Evolutionary conservation across 2,113 vertebrate genomes (phyloP), one percentile per base, ranked within the genome.

Genomic region (Notothenia rossii): DNA sequence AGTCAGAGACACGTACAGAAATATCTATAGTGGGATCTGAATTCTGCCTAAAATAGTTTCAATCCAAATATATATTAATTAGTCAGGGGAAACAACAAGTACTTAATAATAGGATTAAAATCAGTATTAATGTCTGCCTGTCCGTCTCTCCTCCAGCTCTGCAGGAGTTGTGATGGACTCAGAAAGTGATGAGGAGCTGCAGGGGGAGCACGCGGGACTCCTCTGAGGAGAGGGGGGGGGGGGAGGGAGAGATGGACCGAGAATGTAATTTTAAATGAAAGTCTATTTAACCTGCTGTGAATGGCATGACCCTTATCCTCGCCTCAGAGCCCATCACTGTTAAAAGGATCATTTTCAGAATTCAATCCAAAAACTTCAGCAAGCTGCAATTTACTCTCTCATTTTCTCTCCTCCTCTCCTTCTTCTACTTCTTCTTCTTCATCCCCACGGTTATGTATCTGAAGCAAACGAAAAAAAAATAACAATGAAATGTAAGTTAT

Each of bases 281-380:
- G 92, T 95, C 93, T 94, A 94, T 95, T 95, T 95, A 96, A 94
- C 94, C 95, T 75, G 88, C 93, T 91, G 92, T 88, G 92, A 93
- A 95, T 94, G 91, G 90, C 93, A 82, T 92, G 95, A 94, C 93
- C 92, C 89, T 86, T 79, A 87, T 89, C 91, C 88, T 91, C 91
- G 93, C 92, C 89, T 91, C 90, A 91, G 90, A 93, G 93, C 85
- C 93, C 94, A 95, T 93, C 88, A 92, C 91, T 93, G 92, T 93
- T 94, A 93, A 95, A 95, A 95, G 93, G 84, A 95, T 96, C 94
- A 94, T 95, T 96, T 94, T 95, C 94, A 95, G 92, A 95, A 95
- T 96, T 94, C 94, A 96, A 93, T 92, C 94, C 89, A 92, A 93
- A 94, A 96, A 94, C 93, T 96, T 95, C 89, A 95, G 92, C 94